Evolutionary conservation across 2,888 invertebrate species (phyloP).

Genomic region (Notodonta ziczac): DNA sequence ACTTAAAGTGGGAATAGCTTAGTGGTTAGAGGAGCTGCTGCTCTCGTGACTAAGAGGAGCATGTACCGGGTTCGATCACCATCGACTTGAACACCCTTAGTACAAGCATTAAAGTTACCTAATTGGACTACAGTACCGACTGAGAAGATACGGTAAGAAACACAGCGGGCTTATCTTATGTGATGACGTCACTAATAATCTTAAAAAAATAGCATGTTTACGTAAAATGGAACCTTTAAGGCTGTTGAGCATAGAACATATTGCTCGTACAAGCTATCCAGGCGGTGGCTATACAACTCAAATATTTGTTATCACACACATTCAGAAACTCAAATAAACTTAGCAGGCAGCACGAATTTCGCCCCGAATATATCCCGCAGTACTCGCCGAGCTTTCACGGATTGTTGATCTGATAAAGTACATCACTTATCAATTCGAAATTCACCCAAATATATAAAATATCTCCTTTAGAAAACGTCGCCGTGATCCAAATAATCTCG

Average conservation of each 20-base stretch:
- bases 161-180: too few relatives aligned
- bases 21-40: too few relatives aligned
- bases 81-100: too few relatives aligned
- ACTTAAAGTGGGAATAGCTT: too few relatives aligned
- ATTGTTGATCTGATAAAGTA: slow-evolving; percentile 35
- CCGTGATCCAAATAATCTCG: slow-evolving; percentile 22
- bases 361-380: slow-evolving; percentile 30
- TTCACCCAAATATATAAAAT: not conserved
- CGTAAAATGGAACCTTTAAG: too few relatives aligned
- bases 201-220: not conserved
- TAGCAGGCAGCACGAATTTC: slow-evolving; percentile 20
- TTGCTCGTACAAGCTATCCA: slow-evolving; percentile 16
- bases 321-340: slow-evolving; percentile 30
- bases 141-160: too few relatives aligned
- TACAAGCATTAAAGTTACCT: too few relatives aligned
- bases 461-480: slow-evolving; percentile 19
- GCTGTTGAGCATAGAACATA: not conserved
- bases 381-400: slow-evolving; percentile 26
- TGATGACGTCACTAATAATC: too few relatives aligned
- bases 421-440: slow-evolving; percentile 32
- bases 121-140: too few relatives aligned
- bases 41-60: too few relatives aligned
- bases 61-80: too few relatives aligned
- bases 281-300: slow-evolving; percentile 18
- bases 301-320: slow-evolving; percentile 34